These are phyloP conservation scores for Stichopus horrens DNA, from an alignment of 53 echinoderm and acorn worm genomes.

Conservation along the genomic window DNA sequence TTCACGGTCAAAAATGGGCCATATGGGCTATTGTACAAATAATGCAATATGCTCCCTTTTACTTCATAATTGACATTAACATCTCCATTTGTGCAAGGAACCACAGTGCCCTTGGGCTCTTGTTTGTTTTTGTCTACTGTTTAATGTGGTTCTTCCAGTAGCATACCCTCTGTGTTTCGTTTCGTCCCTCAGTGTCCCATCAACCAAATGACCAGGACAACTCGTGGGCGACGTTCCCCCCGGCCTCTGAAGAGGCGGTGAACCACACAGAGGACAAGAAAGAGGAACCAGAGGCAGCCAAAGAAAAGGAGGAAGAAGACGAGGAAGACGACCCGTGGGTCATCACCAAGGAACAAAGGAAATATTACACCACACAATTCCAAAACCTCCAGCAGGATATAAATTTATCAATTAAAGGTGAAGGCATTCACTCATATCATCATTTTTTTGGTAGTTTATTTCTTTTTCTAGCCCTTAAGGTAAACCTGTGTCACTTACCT, in stretches of 20 bases:
- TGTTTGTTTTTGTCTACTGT: too few species aligned
- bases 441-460: background rate
- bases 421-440: background rate
- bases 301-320: conserved; percentile 31
- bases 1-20: too few species aligned
- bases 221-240: conserved; percentile 43
- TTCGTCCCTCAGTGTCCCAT: conserved; percentile 37
- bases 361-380: conserved; percentile 88
- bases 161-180: background rate
- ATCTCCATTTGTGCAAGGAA: too few species aligned
- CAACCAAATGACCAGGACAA: conserved; percentile 21
- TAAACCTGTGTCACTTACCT: background rate
- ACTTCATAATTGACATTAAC: too few species aligned
- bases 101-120: too few species aligned
- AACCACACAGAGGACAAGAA: background rate
- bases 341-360: conserved; percentile 79
- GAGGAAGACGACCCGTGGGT: conserved; percentile 84
- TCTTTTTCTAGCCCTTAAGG: background rate
- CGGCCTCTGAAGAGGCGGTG: conserved; percentile 24
- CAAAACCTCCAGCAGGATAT: conserved; percentile 77
- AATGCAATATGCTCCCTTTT: too few species aligned
- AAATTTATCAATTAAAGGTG: conserved; percentile 72
- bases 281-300: background rate
- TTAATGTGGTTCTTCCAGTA: too few species aligned
- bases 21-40: too few species aligned